Conservation (phyloP, 2,797 vertebrate genomes). For the Xyrichtys novacula region DNA sequence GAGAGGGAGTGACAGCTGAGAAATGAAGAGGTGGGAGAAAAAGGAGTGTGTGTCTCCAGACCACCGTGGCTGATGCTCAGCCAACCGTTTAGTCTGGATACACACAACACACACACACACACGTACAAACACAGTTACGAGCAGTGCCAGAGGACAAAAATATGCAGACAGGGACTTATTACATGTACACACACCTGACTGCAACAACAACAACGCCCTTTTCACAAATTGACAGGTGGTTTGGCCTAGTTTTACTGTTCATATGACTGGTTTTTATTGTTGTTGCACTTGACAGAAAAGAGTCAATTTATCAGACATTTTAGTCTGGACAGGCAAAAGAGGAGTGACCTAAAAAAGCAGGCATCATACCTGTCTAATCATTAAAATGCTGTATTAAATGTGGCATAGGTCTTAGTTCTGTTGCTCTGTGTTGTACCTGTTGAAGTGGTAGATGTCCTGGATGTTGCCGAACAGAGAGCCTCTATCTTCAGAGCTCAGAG, state of each 20-base stretch:
- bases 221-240: slow-evolving; percentile 58
- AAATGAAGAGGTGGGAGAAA: slow-evolving; percentile 54
- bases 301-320: too few species aligned
- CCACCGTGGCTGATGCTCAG: slow-evolving; percentile 60
- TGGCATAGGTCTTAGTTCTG: neutral
- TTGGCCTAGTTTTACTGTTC: slow-evolving; percentile 29
- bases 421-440: slow-evolving; percentile 85
- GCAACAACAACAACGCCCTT: slow-evolving; percentile 29
- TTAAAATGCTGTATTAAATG: neutral
- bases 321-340: too few species aligned
- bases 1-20: slow-evolving; percentile 54
- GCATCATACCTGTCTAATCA: neutral
- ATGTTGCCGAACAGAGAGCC: slow-evolving; percentile 97
- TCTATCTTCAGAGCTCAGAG: slow-evolving; percentile 91
- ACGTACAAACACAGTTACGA: slow-evolving; percentile 26
- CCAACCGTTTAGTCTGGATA: slow-evolving; percentile 37
- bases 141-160: slow-evolving; percentile 39
- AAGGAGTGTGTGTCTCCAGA: slow-evolving; percentile 51
- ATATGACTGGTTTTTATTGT: slow-evolving; percentile 25
- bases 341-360: too few species aligned
- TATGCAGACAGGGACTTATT: slow-evolving; percentile 47
- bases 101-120: slow-evolving; percentile 10
- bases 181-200: slow-evolving; percentile 49
- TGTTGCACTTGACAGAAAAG: slow-evolving; percentile 6
- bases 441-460: slow-evolving; percentile 94